These are phyloP conservation scores for Oscheius sp. DNA, from an alignment of 2,888 invertebrate species.

Conservation along the genomic window DNA sequence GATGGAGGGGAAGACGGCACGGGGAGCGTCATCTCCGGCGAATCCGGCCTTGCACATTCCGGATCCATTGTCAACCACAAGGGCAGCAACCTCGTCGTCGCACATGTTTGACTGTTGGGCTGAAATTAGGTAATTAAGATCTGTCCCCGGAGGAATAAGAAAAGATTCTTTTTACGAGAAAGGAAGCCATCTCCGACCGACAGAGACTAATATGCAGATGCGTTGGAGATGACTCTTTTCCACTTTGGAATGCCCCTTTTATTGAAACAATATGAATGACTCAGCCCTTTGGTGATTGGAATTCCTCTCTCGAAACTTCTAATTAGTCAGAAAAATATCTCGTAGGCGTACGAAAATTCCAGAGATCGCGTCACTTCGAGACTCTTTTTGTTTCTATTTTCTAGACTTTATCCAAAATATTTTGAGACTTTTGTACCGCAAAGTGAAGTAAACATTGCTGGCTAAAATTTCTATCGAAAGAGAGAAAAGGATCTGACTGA, in stretches of 20 bases:
- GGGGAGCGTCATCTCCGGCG: constrained; percentile 81
- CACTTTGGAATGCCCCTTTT: background rate
- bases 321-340: no score
- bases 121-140: background rate
- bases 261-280: background rate
- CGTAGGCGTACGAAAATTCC: no score
- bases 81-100: constrained; percentile 86
- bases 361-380: no score
- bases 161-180: background rate
- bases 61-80: constrained; percentile 63
- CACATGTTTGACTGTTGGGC: constrained; percentile 46
- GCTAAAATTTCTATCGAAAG: background rate
- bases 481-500: background rate
- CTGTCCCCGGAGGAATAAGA: background rate
- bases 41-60: constrained; percentile 80
- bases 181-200: background rate
- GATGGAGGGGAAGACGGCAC: constrained; percentile 86
- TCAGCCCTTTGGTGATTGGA: no score
- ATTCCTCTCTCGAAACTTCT: no score
- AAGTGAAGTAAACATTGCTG: no score
- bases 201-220: background rate
- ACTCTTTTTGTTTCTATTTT: no score
- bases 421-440: no score
- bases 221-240: background rate
- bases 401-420: no score